Percentiles rank a stretch among this genome's conserved stretches.
Evolutionary conservation across 2,113 vertebrate species (phyloP).

Genomic region (Sialia sialis): DNA sequence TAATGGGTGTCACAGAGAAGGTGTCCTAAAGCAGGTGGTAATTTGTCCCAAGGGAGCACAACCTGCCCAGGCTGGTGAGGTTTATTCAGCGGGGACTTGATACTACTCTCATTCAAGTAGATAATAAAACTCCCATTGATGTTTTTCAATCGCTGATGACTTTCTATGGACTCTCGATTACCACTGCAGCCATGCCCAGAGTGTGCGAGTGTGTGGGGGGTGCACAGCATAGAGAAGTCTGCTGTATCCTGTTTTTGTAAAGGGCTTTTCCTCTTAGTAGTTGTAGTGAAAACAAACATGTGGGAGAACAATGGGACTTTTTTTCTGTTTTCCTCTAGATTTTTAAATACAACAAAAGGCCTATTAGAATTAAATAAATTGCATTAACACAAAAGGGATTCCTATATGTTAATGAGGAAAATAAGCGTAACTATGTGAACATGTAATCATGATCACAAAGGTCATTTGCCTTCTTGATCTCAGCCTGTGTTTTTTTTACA

Average conservation of each 20-base stretch:
- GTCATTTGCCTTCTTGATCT: background rate
- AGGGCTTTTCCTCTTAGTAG: slow-evolving; percentile 60
- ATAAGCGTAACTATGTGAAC: background rate
- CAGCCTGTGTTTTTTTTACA: background rate
- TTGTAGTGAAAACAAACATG: slow-evolving; percentile 61
- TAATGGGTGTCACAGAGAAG: background rate
- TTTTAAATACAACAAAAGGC: background rate
- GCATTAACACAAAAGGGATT: background rate
- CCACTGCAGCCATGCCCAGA: background rate
- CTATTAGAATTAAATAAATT: background rate
- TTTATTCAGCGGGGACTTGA: background rate
- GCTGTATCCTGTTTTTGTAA: slow-evolving; percentile 65
- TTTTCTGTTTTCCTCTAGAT: slow-evolving; percentile 38
- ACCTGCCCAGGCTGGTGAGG: background rate
- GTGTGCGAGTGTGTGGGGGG: background rate
- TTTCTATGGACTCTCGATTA: background rate
- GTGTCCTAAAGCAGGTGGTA: background rate
- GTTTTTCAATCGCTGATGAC: background rate
- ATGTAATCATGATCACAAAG: background rate
- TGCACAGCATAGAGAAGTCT: background rate
- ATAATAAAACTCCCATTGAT: background rate
- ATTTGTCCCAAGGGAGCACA: background rate
- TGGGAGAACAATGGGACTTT: slow-evolving; percentile 59
- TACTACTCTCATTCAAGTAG: background rate
- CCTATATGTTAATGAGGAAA: background rate